phyloP scores from a whole-genome alignment of 2,113 vertebrate genomes.

The Hemiprocne comata region DNA sequence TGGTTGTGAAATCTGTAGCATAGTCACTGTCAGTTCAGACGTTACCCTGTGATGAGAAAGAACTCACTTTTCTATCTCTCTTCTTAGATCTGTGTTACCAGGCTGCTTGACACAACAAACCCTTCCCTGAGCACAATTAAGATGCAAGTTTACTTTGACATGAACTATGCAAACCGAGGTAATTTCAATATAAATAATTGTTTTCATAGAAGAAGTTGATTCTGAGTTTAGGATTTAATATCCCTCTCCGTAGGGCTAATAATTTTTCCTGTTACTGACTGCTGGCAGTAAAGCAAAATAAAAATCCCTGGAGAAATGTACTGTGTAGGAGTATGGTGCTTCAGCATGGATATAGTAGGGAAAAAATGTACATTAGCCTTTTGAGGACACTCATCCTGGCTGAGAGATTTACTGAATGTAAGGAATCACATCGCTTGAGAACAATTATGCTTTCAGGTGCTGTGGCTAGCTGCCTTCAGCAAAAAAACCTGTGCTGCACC shows the following conservation, averaged over 20 bases:
- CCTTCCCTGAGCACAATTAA: conserved; percentile 91
- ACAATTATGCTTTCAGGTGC: background rate
- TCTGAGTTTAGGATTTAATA: background rate
- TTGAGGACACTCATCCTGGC: background rate
- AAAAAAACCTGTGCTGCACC: background rate
- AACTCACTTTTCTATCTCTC: conserved; percentile 30
- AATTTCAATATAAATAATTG: conserved; percentile 45
- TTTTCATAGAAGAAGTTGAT: background rate
- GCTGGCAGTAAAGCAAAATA: background rate
- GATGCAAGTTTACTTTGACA: conserved; percentile 95
- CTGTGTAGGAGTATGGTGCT: background rate
- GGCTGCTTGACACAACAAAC: conserved; percentile 82
- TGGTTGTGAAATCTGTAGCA: background rate
- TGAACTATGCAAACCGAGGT: conserved; percentile 89
- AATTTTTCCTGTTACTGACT: background rate
- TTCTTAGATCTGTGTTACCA: conserved; percentile 85
- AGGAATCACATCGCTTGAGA: background rate
- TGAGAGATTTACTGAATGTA: background rate
- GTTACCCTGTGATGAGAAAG: background rate
- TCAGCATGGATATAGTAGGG: background rate
- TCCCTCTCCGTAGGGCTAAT: background rate
- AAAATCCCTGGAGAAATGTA: background rate
- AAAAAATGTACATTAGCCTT: background rate
- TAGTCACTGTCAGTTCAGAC: background rate
- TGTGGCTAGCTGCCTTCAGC: background rate